These are phyloP conservation scores for Ceriagrion tenellum DNA, from an alignment of 2,888 invertebrate genomes.

Conservation along the genomic window DNA sequence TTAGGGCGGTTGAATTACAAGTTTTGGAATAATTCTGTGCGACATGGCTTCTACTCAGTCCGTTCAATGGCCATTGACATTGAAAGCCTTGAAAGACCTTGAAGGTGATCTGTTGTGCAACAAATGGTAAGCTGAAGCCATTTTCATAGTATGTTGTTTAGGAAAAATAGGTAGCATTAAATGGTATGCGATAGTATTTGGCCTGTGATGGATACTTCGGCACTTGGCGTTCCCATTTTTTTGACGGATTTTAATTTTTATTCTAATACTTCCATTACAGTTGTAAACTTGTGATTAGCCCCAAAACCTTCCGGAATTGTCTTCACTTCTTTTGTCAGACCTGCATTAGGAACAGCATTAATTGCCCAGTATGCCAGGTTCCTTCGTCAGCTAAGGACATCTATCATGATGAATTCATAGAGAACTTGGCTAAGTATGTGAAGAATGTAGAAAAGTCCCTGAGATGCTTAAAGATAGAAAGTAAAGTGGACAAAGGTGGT, in stretches of 20 bases:
- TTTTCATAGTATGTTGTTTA: not conserved
- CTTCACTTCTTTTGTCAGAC: conserved; percentile 38
- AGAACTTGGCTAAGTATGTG: not conserved
- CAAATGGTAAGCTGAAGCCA: not conserved
- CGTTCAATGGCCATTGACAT: not conserved
- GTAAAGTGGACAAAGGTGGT: not conserved
- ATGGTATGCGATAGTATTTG: not conserved
- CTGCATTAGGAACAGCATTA: not conserved
- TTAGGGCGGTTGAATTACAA: not conserved
- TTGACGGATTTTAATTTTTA: not conserved
- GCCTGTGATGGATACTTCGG: not conserved
- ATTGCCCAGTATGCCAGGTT: not conserved
- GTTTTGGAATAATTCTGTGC: not conserved
- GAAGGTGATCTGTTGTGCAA: not conserved
- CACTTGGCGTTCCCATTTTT: not conserved
- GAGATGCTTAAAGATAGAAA: not conserved
- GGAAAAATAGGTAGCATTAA: not conserved
- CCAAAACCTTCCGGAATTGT: not conserved
- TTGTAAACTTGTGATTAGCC: conserved; percentile 6
- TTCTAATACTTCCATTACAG: not conserved
- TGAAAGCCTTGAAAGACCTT: not conserved
- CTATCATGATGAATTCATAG: not conserved
- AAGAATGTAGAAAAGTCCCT: not conserved
- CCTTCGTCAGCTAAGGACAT: not conserved
- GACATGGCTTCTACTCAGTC: not conserved